phyloP scores from a whole-genome alignment of 2,113 vertebrate genomes.

The Microcebus griseorufus region DNA sequence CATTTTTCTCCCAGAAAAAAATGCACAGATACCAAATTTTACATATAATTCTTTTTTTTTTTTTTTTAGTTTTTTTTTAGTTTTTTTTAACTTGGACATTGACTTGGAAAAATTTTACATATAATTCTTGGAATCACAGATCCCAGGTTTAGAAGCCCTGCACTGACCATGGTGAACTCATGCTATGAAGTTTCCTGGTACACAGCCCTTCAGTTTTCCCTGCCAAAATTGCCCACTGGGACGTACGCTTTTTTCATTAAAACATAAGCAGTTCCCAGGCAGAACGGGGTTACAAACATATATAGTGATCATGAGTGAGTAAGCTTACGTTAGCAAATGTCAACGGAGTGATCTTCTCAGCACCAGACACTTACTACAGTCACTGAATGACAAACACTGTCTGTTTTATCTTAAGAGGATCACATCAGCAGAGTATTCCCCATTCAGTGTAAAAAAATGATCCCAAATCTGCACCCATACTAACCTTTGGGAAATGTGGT shows the following conservation, averaged over 20 bases:
- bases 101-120: background rate
- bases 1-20: background rate
- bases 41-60: background rate
- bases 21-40: background rate
- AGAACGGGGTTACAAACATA: background rate
- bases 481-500: background rate
- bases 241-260: background rate
- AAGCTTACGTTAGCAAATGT: background rate
- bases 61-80: too few species aligned
- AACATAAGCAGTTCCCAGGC: background rate
- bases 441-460: background rate
- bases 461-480: background rate
- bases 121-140: background rate
- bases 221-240: background rate
- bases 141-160: slow-evolving; percentile 8
- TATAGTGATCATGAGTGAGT: background rate
- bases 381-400: background rate
- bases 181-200: background rate
- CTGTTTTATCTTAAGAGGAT: background rate
- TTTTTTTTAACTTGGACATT: too few species aligned
- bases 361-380: background rate
- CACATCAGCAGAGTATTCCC: background rate
- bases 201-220: background rate
- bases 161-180: background rate
- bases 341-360: background rate